A percentile compares a stretch with the other conserved stretches of the same genome.
Evolutionary conservation across 2,113 vertebrate genomes (phyloP).

Genomic region (Eclectus roratus): DNA sequence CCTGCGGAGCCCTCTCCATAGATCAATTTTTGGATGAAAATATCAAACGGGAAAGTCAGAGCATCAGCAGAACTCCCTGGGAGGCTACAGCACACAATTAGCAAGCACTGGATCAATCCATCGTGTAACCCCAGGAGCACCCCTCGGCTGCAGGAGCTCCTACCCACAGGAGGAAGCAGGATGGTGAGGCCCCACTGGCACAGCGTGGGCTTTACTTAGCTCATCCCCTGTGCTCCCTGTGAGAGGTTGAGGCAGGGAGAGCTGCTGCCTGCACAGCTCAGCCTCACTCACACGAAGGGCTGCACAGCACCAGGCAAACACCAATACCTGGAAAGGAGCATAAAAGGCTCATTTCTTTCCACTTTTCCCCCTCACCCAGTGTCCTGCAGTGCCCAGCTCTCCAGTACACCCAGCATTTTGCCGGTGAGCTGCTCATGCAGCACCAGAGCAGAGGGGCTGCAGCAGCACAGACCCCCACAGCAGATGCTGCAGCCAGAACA

Average conservation of each 20-base stretch:
- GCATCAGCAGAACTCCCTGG: not conserved
- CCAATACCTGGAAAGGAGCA: not conserved
- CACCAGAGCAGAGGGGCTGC: not conserved
- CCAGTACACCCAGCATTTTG: not conserved
- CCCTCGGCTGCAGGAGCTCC: not conserved
- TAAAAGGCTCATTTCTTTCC: not conserved
- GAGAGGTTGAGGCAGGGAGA: not conserved
- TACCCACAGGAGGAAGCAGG: not conserved
- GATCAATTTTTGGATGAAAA: not conserved
- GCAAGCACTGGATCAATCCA: not conserved
- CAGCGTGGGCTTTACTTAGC: not conserved
- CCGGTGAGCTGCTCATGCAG: not conserved
- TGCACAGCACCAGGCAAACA: not conserved
- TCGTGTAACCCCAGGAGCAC: not conserved
- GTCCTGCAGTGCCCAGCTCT: not conserved
- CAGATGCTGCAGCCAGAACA: not conserved
- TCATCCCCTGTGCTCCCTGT: not conserved
- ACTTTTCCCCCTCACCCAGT: not conserved
- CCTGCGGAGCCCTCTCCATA: rapidly evolving
- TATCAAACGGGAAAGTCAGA: not conserved
- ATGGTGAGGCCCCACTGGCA: not conserved
- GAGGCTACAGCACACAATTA: not conserved
- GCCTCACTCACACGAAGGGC: not conserved
- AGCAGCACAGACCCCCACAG: not conserved
- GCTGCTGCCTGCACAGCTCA: not conserved